Evolutionary conservation across 2,888 invertebrate species (phyloP).

Genomic region (Eutolmus rufibarbis): DNA sequence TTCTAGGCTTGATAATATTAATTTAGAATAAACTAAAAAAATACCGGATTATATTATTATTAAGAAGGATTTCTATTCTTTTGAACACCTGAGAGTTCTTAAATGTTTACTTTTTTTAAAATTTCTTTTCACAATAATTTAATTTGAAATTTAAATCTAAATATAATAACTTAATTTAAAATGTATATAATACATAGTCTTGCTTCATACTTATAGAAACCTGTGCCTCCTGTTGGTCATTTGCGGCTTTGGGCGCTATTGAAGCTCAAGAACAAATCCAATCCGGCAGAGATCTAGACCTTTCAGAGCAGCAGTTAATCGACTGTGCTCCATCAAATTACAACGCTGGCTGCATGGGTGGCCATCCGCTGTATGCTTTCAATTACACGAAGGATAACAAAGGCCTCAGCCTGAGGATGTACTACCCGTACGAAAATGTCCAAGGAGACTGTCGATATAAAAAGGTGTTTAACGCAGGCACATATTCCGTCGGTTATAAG

Average conservation of each 20-base stretch:
- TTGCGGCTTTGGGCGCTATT: conserved; percentile 21
- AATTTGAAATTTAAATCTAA: neutral
- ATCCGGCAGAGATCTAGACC: neutral
- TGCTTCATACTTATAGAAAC: neutral
- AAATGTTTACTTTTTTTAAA: too few relatives aligned
- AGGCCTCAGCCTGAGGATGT: conserved; percentile 4
- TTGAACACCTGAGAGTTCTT: too few relatives aligned
- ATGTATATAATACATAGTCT: neutral
- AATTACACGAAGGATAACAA: neutral
- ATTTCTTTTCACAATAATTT: too few relatives aligned
- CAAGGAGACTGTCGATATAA: conserved; percentile 7
- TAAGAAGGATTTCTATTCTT: too few relatives aligned
- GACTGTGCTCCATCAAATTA: conserved; percentile 18
- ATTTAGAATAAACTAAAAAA: too few relatives aligned
- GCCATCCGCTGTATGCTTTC: conserved; percentile 10
- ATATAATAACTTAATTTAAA: neutral
- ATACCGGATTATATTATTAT: too few relatives aligned
- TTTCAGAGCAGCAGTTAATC: conserved; percentile 32
- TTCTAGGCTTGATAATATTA: too few relatives aligned
- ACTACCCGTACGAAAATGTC: conserved; percentile 24
- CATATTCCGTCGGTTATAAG: neutral
- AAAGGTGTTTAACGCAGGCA: neutral
- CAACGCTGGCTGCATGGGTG: conserved; percentile 17
- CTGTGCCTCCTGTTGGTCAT: conserved; percentile 34
- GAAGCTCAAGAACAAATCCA: conserved; percentile 21